Base-by-base conservation (phyloP, 1,140 invertebrate species). In the Aphelinus certus region DNA sequence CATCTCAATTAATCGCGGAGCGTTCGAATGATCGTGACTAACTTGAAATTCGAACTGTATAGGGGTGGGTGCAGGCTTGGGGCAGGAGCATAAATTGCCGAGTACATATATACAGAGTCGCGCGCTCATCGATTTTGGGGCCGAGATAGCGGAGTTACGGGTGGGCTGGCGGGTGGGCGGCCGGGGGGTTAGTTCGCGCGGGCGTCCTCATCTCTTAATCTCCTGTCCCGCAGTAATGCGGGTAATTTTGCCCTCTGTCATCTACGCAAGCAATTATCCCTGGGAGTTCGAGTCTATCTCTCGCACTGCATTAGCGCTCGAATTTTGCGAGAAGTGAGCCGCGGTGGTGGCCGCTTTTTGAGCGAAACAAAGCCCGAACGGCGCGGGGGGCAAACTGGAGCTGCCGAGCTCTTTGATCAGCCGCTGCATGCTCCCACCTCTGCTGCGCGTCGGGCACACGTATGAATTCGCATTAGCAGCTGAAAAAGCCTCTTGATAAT, bases 201-300 rank as follows among this genome's bases (percentile, higher is more conserved):
- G 10, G 10, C 7, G 53, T 42, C n/a, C 48, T 45, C 62, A 26
- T 66, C 62, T 66, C 63, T 66, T 73, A 66, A 66, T 67, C 48
- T 73, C 51, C 49, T 1, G n/a, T 67, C 56, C 71, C 69, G 61
- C 73, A 60, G 72, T 78, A 77, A 80, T 76, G 75, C 75, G 77
- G 76, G 73, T 79, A 80, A 78, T 80, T 80, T 81, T 77, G 70
- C 60, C 58, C 69, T 77, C 74, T 78, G 72, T 77, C 71, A 76
- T 70, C 76, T 73, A 64, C 73, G 61, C 69, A 74, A 77, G 73
- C 67, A 79, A 79, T 81, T 78, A 76, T 79, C 76, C 65, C 62
- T 47, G 7, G 42, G 9, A 9, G 26, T 26, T 26, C 26, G 26
- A 26, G 26, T 26, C 26, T 26, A 26, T 26, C 26, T 26, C 26